phyloP scores from a whole-genome alignment of 2,113 vertebrate species.

The Macquaria ambigua region DNA sequence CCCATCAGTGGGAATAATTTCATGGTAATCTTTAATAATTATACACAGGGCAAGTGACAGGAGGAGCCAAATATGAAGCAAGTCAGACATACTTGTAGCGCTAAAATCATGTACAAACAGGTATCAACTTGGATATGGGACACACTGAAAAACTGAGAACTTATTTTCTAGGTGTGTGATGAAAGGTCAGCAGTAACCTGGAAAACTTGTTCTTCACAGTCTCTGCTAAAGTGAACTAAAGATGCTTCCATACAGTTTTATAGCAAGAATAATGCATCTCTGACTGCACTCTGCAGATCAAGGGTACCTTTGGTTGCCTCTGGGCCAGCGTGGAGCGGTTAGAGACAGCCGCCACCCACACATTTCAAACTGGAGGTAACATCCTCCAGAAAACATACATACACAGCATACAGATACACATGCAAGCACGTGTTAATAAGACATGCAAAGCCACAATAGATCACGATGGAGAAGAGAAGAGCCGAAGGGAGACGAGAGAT shows the following conservation, averaged over 20 bases:
- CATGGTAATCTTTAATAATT: conserved; percentile 70
- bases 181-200: background rate
- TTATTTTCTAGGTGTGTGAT: background rate
- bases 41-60: conserved; percentile 51
- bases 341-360: conserved; percentile 10
- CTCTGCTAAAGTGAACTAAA: background rate
- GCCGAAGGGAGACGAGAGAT: background rate
- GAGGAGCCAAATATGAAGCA: conserved; percentile 24
- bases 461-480: background rate
- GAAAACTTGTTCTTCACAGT: background rate
- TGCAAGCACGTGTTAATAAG: background rate
- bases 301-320: conserved; percentile 32
- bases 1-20: conserved; percentile 68
- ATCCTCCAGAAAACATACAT: conserved; percentile 13
- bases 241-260: conserved; percentile 2
- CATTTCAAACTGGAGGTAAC: conserved; percentile 39
- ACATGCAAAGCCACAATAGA: background rate
- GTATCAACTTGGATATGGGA: background rate
- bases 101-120: background rate
- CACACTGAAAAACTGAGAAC: background rate
- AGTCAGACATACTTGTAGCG: conserved; percentile 7
- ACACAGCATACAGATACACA: background rate
- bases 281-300: conserved; percentile 29
- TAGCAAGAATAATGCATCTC: background rate
- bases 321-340: background rate